Evolutionary conservation across 2,797 vertebrate genomes (phyloP).

Genomic region (Zalophus californianus): DNA sequence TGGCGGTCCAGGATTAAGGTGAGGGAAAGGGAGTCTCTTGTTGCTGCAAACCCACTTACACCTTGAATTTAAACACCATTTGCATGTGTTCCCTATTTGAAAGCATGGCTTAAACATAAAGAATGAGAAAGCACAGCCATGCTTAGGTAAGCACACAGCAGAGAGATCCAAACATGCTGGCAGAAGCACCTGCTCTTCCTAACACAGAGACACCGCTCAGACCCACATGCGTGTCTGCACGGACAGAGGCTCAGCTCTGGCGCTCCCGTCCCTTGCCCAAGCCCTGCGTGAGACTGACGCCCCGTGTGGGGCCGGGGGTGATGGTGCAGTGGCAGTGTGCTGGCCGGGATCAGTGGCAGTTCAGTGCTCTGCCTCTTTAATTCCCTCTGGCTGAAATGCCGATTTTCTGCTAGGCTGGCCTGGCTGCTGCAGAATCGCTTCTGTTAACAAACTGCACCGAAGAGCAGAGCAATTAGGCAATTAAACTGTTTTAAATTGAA

Average conservation of each 20-base stretch:
- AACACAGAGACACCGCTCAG: background rate
- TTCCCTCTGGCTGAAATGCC: slow-evolving; percentile 94
- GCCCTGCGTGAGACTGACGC: background rate
- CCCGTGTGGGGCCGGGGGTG: background rate
- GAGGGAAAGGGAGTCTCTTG: background rate
- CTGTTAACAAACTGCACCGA: slow-evolving; percentile 92
- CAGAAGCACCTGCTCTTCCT: background rate
- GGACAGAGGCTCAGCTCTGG: background rate
- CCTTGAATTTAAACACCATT: background rate
- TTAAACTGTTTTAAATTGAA: slow-evolving; percentile 94
- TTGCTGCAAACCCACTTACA: background rate
- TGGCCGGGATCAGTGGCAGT: slow-evolving; percentile 84
- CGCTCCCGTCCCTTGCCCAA: background rate
- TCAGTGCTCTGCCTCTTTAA: slow-evolving; percentile 91
- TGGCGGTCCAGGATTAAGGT: background rate
- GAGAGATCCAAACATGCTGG: fast-evolving
- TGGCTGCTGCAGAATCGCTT: slow-evolving; percentile 92
- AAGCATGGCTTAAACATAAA: background rate
- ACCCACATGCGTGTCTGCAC: fast-evolving
- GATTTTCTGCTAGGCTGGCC: slow-evolving; percentile 96
- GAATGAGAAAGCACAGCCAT: background rate
- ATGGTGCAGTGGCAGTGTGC: fast-evolving
- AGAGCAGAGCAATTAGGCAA: slow-evolving; percentile 95
- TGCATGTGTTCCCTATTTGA: background rate
- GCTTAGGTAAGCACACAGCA: background rate